Evolutionary conservation across 2,797 vertebrate genomes (phyloP).

Genomic region (Benthosema pterotum): DNA sequence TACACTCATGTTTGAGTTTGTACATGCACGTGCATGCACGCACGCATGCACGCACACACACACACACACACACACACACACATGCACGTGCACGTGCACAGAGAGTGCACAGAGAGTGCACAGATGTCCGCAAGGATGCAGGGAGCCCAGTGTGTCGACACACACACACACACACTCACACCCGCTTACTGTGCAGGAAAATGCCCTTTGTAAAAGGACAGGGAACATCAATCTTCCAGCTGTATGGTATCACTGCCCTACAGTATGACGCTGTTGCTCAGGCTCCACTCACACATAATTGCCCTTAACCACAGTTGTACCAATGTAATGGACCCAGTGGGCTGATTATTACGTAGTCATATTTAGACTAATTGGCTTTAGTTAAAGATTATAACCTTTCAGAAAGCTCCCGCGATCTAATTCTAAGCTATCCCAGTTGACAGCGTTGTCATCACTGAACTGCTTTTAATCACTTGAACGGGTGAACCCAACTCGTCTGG

Average conservation of each 20-base stretch:
- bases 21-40: background rate
- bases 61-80: slow-evolving; percentile 2
- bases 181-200: slow-evolving; percentile 79
- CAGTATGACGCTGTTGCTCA: slow-evolving; percentile 55
- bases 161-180: slow-evolving; percentile 66
- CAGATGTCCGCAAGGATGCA: slow-evolving; percentile 65
- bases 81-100: background rate
- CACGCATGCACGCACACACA: slow-evolving; percentile 11
- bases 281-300: slow-evolving; percentile 42
- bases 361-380: slow-evolving; percentile 20
- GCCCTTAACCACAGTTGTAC: slow-evolving; percentile 42
- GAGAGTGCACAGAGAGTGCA: too few species aligned
- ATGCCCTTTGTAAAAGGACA: slow-evolving; percentile 80
- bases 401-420: background rate
- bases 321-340: slow-evolving; percentile 12
- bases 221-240: slow-evolving; percentile 69
- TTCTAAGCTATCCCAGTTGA: background rate
- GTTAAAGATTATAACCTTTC: slow-evolving; percentile 13
- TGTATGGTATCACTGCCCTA: slow-evolving; percentile 42
- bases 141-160: slow-evolving; percentile 64
- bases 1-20: background rate
- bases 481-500: too few species aligned
- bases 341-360: slow-evolving; percentile 28
- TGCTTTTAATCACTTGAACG: background rate
- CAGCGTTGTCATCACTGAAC: background rate